These are phyloP conservation scores for Lepidochitona cinerea DNA, from an alignment of 2,888 invertebrate genomes.

Conservation along the genomic window DNA sequence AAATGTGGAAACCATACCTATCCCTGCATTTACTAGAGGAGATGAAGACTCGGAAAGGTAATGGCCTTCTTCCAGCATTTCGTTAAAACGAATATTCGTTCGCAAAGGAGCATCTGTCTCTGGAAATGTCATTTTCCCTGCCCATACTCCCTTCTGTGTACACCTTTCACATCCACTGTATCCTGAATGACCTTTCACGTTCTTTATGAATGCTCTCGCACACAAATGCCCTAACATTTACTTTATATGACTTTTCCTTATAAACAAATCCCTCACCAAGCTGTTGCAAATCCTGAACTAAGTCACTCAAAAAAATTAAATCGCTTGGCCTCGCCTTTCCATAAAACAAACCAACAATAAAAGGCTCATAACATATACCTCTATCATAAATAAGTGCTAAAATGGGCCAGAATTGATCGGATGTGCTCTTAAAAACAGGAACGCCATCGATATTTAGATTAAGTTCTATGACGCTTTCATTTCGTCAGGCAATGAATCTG, in stretches of 20 bases:
- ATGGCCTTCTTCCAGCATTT: conserved; percentile 31
- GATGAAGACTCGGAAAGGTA: conserved; percentile 34
- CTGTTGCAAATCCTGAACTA: conserved; percentile 29
- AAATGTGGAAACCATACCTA: conserved; percentile 21
- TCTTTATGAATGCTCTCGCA: conserved; percentile 52
- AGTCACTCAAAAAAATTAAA: conserved; percentile 19
- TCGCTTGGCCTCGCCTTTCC: conserved; percentile 30
- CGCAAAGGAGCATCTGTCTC: conserved; percentile 3
- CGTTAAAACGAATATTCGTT: conserved; percentile 35
- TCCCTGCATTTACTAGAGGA: conserved; percentile 11
- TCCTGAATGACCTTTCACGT: conserved; percentile 47
- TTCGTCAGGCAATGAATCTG: too few relatives aligned
- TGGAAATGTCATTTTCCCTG: conserved; percentile 17
- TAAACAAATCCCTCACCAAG: conserved; percentile 16
- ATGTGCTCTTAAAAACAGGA: conserved; percentile 30
- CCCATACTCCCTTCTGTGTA: conserved; percentile 20
- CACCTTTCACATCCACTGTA: conserved; percentile 58
- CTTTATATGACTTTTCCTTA: conserved; percentile 2
- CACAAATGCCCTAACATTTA: conserved; percentile 50
- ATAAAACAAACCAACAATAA: too few relatives aligned
- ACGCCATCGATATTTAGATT: conserved; percentile 26
- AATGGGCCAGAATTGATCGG: conserved; percentile 32
- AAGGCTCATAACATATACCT: conserved; percentile 30
- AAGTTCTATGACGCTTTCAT: too few relatives aligned
- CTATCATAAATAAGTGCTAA: conserved; percentile 31